Conservation (phyloP, 2,797 vertebrate species). For the Leuciscus waleckii region DNA sequence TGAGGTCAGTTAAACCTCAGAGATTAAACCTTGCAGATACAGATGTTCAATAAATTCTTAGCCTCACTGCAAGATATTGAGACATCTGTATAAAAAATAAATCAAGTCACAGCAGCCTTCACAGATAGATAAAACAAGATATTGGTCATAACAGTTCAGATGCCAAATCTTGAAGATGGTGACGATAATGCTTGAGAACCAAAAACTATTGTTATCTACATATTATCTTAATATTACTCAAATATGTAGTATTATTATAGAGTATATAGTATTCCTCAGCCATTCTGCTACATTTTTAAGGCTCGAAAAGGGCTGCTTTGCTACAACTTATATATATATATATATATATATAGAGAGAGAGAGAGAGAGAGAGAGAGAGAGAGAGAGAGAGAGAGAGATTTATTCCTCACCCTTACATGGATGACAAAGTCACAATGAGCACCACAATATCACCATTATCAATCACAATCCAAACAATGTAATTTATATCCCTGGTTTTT, state of each 20-base stretch:
- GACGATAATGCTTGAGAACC: not conserved
- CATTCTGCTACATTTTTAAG: not conserved
- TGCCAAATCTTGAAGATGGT: not conserved
- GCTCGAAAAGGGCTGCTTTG: not conserved
- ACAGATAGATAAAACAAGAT: not conserved
- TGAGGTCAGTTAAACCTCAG: not conserved
- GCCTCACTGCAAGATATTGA: not conserved
- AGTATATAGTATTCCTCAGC: slow-evolving; percentile 42
- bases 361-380: too few species aligned
- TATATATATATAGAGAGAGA: too few species aligned
- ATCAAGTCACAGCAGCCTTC: not conserved
- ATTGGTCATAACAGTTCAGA: not conserved
- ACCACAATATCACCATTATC: too few species aligned
- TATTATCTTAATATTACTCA: slow-evolving; percentile 46
- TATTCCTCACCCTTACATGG: not conserved
- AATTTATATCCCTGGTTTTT: not conserved
- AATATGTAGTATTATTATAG: slow-evolving; percentile 5
- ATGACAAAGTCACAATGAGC: too few species aligned
- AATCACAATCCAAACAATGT: not conserved
- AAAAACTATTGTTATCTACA: not conserved
- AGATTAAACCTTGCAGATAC: not conserved
- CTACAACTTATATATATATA: too few species aligned
- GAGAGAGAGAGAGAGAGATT: too few species aligned
- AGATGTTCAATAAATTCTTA: not conserved
- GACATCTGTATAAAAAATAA: not conserved